These are phyloP conservation scores for Pseudomyrmex concolor DNA, from an alignment of 1,140 invertebrate genomes.

Conservation along the genomic window DNA sequence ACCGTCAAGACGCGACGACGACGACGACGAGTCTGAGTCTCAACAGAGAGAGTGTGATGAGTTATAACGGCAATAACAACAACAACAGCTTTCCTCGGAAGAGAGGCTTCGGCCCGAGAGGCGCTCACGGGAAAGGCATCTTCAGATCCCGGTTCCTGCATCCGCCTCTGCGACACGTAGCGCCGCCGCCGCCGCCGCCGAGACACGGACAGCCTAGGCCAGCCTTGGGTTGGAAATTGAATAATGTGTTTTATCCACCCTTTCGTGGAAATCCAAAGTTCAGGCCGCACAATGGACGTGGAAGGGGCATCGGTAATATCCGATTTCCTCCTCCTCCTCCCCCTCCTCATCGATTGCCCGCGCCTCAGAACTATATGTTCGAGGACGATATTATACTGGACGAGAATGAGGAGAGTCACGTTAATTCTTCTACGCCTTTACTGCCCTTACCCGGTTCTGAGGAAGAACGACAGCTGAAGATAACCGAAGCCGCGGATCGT, in stretches of 20 bases:
- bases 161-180: conserved; percentile 55
- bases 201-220: conserved; percentile 16
- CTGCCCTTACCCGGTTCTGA: conserved; percentile 79
- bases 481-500: conserved; percentile 80
- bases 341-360: conserved; percentile 35
- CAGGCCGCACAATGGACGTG: conserved; percentile 9
- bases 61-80: conserved; percentile 24
- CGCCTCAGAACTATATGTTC: background rate
- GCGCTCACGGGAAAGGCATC: conserved; percentile 60
- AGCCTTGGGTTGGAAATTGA: conserved; percentile 54
- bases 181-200: background rate
- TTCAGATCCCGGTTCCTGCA: conserved; percentile 54
- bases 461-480: conserved; percentile 81
- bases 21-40: background rate
- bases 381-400: background rate
- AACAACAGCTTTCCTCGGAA: conserved; percentile 69
- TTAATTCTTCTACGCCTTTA: background rate
- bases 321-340: conserved; percentile 51
- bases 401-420: conserved; percentile 1
- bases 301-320: conserved; percentile 10
- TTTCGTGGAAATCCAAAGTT: conserved; percentile 48
- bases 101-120: conserved; percentile 72
- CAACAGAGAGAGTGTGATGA: conserved; percentile 73
- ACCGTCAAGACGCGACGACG: background rate
- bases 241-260: conserved; percentile 40